Conservation (phyloP, 1,140 invertebrate species). For the Frieseomelitta varia region DNA sequence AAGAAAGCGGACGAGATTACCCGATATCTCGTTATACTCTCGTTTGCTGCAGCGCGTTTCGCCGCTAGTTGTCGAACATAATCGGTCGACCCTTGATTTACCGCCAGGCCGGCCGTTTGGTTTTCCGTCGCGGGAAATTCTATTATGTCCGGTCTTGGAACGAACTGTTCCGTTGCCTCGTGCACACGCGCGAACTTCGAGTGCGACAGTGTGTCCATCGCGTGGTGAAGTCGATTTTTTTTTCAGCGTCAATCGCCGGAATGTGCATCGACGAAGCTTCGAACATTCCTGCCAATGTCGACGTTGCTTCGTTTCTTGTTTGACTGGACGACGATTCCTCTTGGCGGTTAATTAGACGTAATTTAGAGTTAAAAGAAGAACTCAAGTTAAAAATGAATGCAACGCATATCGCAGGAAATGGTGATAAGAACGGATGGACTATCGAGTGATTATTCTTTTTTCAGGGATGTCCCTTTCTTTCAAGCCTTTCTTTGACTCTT, state of each 20-base stretch:
- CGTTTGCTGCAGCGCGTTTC: not conserved
- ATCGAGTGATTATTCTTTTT: not conserved
- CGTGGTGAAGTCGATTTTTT: not conserved
- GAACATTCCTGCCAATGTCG: not conserved
- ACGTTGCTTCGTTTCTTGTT: not conserved
- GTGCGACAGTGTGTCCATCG: slow-evolving; percentile 2
- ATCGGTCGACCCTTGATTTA: not conserved
- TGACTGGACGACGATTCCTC: not conserved
- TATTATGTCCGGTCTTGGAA: not conserved
- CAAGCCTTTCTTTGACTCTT: no score
- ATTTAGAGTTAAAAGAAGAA: not conserved
- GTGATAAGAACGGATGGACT: not conserved
- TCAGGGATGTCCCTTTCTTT: not conserved
- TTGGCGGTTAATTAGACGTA: no score
- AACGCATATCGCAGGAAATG: not conserved
- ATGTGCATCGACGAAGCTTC: not conserved
- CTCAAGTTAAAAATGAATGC: not conserved
- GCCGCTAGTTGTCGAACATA: not conserved
- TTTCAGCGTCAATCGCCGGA: no score
- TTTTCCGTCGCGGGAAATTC: not conserved
- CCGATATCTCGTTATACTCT: slow-evolving; percentile 35
- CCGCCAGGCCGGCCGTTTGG: no score
- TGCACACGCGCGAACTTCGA: not conserved
- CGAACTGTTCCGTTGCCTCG: no score
- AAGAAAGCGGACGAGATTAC: slow-evolving; percentile 19